Evolutionary conservation across 2,113 vertebrate genomes (phyloP), one percentile per base, ranked within the genome.

Genomic region (Riparia riparia): DNA sequence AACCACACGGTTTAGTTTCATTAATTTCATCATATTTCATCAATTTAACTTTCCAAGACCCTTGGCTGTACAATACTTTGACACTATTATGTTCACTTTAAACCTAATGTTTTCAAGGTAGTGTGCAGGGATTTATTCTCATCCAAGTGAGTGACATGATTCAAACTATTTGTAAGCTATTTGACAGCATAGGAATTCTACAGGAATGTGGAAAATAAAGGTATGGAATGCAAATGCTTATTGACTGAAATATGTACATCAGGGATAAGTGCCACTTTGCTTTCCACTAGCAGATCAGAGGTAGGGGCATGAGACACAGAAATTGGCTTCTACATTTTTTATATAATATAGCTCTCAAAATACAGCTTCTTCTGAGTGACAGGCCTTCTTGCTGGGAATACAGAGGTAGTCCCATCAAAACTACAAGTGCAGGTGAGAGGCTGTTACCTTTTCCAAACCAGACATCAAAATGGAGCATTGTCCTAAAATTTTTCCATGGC

Each of bases 21-120:
- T 73, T 93, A 74, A 92, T 96, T 95, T 86, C 24, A 50, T 83
- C 12, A 9, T 83, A 58, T 89, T 90, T 73, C 50, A 86, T 81
- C 32, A 81, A 39, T 83, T 95, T 83, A 83, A 70, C 44, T 18
- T 90, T 92, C 58, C 64, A 90, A 93, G 42, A 54, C 54, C 37
- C 32, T 81, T 70, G n/a, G 9, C 20, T 66, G 51, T 83, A 32
- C 64, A 84, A 64, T 58, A 66, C 12, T 77, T 89, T 76, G 25
- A 41, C 47, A 83, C 24, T 37, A 19, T 39, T 89, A 70, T 56
- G 44, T 58, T 78, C 44, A 42, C 24, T 93, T 93, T 81, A 93
- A 95, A 73, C 16, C 22, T 56, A 51, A 19, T 83, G 50, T 89
- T 93, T 93, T 77, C 61, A 71, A 70, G 29, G 56, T 49, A 71